Evolutionary conservation across 1,140 invertebrate species (phyloP).

Genomic region (Eupeodes corollae): DNA sequence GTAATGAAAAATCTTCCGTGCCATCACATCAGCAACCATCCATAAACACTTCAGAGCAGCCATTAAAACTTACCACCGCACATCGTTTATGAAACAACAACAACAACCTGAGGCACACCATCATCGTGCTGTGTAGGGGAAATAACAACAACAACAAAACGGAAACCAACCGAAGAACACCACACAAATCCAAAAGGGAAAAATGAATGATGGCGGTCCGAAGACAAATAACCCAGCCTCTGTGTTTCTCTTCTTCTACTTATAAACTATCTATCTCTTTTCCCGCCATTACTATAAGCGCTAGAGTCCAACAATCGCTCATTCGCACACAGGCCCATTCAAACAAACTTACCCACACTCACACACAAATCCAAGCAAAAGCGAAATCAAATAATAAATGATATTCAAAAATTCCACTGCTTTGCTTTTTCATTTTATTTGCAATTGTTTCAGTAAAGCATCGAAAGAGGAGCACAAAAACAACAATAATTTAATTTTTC

Average conservation of each 20-base stretch:
- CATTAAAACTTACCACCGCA: constrained; percentile 25
- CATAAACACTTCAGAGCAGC: constrained; percentile 38
- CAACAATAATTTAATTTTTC: not conserved
- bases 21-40: constrained; percentile 14
- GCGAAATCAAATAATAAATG: not conserved
- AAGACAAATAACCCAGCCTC: no score
- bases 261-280: no score
- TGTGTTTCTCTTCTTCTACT: no score
- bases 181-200: no score
- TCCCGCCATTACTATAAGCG: constrained; percentile 1
- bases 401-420: not conserved
- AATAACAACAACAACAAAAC: not conserved
- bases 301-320: not conserved
- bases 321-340: constrained; percentile 7
- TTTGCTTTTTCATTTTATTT: not conserved
- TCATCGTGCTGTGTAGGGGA: constrained; percentile 1
- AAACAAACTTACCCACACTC: constrained; percentile 3
- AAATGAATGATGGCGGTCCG: no score
- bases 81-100: not conserved
- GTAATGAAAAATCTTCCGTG: no score
- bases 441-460: not conserved
- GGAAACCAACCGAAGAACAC: no score
- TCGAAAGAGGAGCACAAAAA: not conserved
- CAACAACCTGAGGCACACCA: constrained; percentile 1
- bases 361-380: constrained; percentile 5